Conservation (phyloP, 2,888 invertebrate genomes). For the Megastigmus dorsalis region DNA sequence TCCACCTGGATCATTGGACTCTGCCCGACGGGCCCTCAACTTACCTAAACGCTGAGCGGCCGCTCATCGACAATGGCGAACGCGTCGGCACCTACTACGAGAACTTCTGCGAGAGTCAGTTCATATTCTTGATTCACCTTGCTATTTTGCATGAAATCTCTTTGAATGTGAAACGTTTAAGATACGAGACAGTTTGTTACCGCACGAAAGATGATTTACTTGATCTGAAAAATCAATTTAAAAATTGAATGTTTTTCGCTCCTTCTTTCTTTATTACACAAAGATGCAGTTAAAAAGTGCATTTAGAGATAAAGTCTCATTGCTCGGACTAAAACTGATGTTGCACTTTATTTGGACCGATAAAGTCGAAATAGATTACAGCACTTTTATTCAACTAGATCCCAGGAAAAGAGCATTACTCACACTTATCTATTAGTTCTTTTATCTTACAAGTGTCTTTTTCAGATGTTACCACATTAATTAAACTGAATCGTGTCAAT, state of each 20-base stretch:
- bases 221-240: neutral
- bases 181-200: neutral
- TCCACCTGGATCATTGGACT: conserved; percentile 94
- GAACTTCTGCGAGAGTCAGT: conserved; percentile 92
- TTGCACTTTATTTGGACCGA: no score
- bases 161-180: neutral
- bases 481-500: no score
- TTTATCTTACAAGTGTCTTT: no score
- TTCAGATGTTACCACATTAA: no score
- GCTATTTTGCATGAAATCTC: neutral
- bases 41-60: conserved; percentile 91
- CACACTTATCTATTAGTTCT: no score
- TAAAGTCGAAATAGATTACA: no score
- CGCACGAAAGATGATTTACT: neutral
- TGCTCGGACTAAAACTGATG: no score
- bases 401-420: no score
- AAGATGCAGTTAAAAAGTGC: no score
- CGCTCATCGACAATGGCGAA: conserved; percentile 93
- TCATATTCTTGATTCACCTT: neutral
- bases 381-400: no score
- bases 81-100: conserved; percentile 93
- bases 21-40: conserved; percentile 94
- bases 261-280: no score
- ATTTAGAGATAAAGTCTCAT: neutral
- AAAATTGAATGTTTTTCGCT: neutral